phyloP scores from a whole-genome alignment of 2,888 invertebrate species.

The Drosophila longiperda region DNA sequence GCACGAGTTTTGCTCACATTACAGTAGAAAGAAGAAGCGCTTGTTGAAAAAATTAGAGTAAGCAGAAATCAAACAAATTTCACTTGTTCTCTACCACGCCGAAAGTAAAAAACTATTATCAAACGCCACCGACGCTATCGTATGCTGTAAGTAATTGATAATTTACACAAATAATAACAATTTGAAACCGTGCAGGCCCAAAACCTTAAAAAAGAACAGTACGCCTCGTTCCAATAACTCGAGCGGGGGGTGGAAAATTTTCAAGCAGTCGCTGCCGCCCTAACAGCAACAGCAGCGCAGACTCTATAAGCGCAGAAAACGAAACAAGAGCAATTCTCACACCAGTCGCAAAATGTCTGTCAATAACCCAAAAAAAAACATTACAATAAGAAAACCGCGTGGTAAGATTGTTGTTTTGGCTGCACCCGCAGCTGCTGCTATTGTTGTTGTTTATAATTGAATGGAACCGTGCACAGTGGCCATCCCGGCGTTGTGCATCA shows the following conservation, averaged over 20 bases:
- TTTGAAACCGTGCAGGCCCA: constrained; percentile 12
- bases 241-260: constrained; percentile 42
- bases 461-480: constrained; percentile 80
- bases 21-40: constrained; percentile 69
- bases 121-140: constrained; percentile 14
- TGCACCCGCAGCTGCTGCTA: neutral
- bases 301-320: constrained; percentile 30
- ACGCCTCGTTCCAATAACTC: constrained; percentile 59
- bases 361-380: constrained; percentile 49
- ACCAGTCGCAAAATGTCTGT: constrained; percentile 29
- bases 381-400: constrained; percentile 35
- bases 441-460: neutral
- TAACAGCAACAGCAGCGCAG: constrained; percentile 41
- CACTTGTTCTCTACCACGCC: constrained; percentile 11
- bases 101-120: neutral
- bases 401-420: constrained; percentile 26
- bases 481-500: constrained; percentile 82
- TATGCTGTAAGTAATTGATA: constrained; percentile 34
- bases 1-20: constrained; percentile 61
- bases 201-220: constrained; percentile 31
- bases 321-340: constrained; percentile 24
- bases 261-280: constrained; percentile 29
- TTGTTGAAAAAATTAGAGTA: constrained; percentile 38
- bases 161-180: constrained; percentile 33
- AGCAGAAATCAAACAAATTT: constrained; percentile 48